Conservation (phyloP, 2,888 invertebrate genomes). For the Phaonia tiefii region DNA sequence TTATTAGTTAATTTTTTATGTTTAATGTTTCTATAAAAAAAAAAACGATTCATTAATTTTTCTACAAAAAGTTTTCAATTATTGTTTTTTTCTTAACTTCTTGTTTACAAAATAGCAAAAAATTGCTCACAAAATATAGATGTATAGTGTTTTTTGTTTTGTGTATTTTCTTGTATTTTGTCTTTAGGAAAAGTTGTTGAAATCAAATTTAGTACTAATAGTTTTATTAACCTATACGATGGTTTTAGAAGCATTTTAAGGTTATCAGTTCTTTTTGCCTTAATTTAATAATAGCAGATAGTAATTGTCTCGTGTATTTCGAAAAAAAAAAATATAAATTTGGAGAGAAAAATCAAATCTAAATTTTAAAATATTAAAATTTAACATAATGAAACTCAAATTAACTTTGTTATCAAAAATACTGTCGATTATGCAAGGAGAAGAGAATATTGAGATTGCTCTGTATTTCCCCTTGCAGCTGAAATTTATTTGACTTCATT, state of each 20-base stretch:
- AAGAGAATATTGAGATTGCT: too few relatives aligned
- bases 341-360: too few relatives aligned
- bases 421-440: too few relatives aligned
- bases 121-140: constrained; percentile 59
- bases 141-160: constrained; percentile 21
- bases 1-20: constrained; percentile 45
- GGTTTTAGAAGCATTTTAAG: not conserved
- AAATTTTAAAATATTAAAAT: too few relatives aligned
- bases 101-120: constrained; percentile 53
- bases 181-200: constrained; percentile 25
- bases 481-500: too few relatives aligned
- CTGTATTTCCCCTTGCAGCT: too few relatives aligned
- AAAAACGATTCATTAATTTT: constrained; percentile 42
- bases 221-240: constrained; percentile 19
- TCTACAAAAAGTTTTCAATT: constrained; percentile 52
- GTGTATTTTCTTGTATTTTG: constrained; percentile 9
- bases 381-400: too few relatives aligned
- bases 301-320: not conserved
- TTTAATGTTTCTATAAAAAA: constrained; percentile 21
- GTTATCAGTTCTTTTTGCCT: constrained; percentile 37
- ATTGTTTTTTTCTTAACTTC: constrained; percentile 28
- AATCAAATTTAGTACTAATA: constrained; percentile 14
- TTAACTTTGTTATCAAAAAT: too few relatives aligned
- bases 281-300: constrained; percentile 29
- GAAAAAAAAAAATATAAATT: too few relatives aligned